A percentile compares a stretch with the other conserved stretches of the same genome.
Evolutionary conservation across 2,113 vertebrate species (phyloP).

Genomic region (Neotoma lepida): DNA sequence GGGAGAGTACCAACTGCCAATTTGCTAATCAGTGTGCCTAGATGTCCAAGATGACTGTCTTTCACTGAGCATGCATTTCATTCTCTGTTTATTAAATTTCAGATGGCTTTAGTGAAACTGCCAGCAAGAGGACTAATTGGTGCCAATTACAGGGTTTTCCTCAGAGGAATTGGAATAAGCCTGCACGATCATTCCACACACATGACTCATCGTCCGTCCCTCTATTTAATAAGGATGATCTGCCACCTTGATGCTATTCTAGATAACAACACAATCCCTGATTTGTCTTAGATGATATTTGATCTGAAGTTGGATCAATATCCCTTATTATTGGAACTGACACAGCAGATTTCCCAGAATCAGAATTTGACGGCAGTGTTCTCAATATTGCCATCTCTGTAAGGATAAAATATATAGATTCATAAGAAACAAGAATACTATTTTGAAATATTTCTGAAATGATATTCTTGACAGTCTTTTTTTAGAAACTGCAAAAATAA

Average conservation of each 20-base stretch:
- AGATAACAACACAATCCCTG: conserved; percentile 49
- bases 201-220: conserved; percentile 63
- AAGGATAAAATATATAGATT: conserved; percentile 21
- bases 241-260: conserved; percentile 65
- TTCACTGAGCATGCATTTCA: conserved; percentile 58
- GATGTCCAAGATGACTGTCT: conserved; percentile 70
- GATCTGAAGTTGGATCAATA: conserved; percentile 42
- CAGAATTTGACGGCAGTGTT: conserved; percentile 41
- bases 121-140: conserved; percentile 79
- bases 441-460: conserved; percentile 63
- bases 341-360: conserved; percentile 44
- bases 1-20: conserved; percentile 68
- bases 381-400: not conserved
- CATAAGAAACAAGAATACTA: conserved; percentile 33
- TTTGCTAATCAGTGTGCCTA: conserved; percentile 74
- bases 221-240: conserved; percentile 70
- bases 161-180: conserved; percentile 72
- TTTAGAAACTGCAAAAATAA: conserved; percentile 62
- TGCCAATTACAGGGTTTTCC: conserved; percentile 75
- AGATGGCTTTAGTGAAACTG: conserved; percentile 77
- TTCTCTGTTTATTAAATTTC: conserved; percentile 80
- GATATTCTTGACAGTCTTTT: conserved; percentile 11
- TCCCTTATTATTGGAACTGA: not conserved
- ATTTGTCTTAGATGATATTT: conserved; percentile 39
- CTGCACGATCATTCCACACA: conserved; percentile 57